Evolutionary conservation across 2,888 invertebrate species (phyloP).

Genomic region (Polyommatus iphigenia): DNA sequence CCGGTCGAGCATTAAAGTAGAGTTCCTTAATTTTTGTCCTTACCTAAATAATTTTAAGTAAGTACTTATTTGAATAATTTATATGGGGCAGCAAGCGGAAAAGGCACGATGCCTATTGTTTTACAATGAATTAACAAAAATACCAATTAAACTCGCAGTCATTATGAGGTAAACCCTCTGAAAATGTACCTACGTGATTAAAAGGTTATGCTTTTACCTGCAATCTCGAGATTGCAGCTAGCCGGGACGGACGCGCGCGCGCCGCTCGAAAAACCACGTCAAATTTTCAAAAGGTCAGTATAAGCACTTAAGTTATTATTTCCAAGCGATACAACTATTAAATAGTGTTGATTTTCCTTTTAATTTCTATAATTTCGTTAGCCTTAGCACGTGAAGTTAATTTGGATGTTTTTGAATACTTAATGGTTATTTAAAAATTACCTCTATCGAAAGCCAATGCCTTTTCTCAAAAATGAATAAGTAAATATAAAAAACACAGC

Average conservation of each 20-base stretch:
- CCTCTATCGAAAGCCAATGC: neutral
- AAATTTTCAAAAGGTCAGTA: conserved; percentile 19
- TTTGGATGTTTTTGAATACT: neutral
- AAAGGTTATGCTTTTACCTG: conserved; percentile 20
- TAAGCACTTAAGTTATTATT: neutral
- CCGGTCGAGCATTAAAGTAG: neutral
- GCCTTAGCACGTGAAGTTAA: neutral
- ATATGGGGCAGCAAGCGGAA: too few relatives aligned
- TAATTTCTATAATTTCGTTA: neutral
- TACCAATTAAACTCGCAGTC: conserved; percentile 6
- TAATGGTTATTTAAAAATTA: neutral
- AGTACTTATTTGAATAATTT: conserved; percentile 11
- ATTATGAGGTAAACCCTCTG: conserved; percentile 21
- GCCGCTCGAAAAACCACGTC: neutral
- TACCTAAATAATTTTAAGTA: neutral
- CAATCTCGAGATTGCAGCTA: conserved; percentile 4
- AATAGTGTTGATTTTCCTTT: neutral
- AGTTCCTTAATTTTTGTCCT: conserved; percentile 1
- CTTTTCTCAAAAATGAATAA: neutral
- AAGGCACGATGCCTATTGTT: neutral
- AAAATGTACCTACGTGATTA: conserved; percentile 8
- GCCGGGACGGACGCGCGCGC: neutral
- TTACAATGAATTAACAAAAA: conserved; percentile 26
- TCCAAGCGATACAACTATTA: neutral
- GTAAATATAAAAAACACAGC: neutral